phyloP scores from a whole-genome alignment of 2,888 invertebrate genomes.

The Epirrhoe alternata region DNA sequence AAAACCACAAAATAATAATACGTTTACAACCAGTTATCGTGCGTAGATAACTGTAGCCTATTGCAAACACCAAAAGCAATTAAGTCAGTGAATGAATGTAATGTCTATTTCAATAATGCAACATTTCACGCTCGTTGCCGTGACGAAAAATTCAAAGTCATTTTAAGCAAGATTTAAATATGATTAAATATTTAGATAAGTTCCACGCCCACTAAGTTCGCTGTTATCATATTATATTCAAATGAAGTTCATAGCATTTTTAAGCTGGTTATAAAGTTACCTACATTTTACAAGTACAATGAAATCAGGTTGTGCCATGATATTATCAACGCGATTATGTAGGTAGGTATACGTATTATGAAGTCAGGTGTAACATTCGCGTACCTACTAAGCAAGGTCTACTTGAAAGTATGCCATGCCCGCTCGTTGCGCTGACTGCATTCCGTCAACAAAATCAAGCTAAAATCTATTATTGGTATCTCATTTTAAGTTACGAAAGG shows the following conservation, averaged over 20 bases:
- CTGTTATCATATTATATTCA: slow-evolving; percentile 19
- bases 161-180: slow-evolving; percentile 25
- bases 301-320: slow-evolving; percentile 51
- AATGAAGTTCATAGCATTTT: slow-evolving; percentile 11
- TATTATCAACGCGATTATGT: slow-evolving; percentile 50
- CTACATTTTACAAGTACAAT: slow-evolving; percentile 45
- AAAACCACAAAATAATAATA: slow-evolving; percentile 1
- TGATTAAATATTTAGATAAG: slow-evolving; percentile 10
- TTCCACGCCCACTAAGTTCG: slow-evolving; percentile 1
- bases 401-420: slow-evolving; percentile 67
- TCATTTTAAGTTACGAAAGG: slow-evolving; percentile 1
- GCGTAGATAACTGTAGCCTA: slow-evolving; percentile 28
- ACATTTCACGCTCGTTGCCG: slow-evolving; percentile 28
- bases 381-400: slow-evolving; percentile 58
- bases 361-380: slow-evolving; percentile 34
- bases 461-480: slow-evolving; percentile 10
- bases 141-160: slow-evolving; percentile 29
- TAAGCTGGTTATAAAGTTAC: slow-evolving; percentile 23
- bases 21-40: slow-evolving; percentile 6
- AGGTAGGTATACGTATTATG: slow-evolving; percentile 39
- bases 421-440: slow-evolving; percentile 58
- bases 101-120: slow-evolving; percentile 31
- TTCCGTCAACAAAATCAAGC: slow-evolving; percentile 53
- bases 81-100: slow-evolving; percentile 30
- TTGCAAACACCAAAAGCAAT: slow-evolving; percentile 36